Evolutionary conservation across 2,888 invertebrate genomes (phyloP).

Genomic region (Sabatieria punctata): DNA sequence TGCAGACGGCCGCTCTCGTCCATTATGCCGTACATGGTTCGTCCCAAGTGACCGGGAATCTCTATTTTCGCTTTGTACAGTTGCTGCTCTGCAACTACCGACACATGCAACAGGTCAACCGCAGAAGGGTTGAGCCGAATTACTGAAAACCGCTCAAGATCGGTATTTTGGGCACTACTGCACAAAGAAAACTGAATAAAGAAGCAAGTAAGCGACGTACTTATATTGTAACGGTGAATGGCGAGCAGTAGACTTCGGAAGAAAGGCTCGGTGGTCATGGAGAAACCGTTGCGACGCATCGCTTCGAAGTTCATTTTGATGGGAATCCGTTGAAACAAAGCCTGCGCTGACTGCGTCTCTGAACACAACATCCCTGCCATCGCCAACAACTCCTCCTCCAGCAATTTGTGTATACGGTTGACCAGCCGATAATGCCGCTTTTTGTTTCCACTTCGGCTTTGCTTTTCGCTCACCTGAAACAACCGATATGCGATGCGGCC

Average conservation of each 20-base stretch:
- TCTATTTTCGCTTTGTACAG: slow-evolving; percentile 7
- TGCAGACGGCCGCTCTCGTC: slow-evolving; percentile 29
- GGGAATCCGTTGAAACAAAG: slow-evolving; percentile 4
- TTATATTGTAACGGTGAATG: slow-evolving; percentile 19
- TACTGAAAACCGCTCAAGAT: no score
- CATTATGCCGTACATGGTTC: slow-evolving; percentile 30
- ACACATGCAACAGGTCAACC: no score
- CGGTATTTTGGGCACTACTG: no score
- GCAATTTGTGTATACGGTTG: slow-evolving; percentile 9
- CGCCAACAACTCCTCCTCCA: slow-evolving; percentile 13
- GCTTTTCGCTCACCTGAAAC: slow-evolving; percentile 17
- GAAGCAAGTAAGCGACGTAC: no score
- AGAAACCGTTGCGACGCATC: slow-evolving; percentile 7
- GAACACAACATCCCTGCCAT: slow-evolving; percentile 9
- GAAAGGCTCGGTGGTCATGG: slow-evolving; percentile 21
- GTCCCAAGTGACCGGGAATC: slow-evolving; percentile 21
- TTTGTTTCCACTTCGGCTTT: slow-evolving; percentile 4
- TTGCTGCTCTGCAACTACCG: background rate
- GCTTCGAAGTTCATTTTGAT: slow-evolving; percentile 16
- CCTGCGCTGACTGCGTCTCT: background rate
- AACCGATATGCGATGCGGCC: no score
- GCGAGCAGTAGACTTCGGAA: slow-evolving; percentile 20
- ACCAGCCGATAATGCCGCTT: slow-evolving; percentile 12
- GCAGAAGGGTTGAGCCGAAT: no score
- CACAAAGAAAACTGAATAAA: no score